Base-by-base conservation (phyloP, 1,140 invertebrate genomes). In the Megalonaias nervosa region DNA sequence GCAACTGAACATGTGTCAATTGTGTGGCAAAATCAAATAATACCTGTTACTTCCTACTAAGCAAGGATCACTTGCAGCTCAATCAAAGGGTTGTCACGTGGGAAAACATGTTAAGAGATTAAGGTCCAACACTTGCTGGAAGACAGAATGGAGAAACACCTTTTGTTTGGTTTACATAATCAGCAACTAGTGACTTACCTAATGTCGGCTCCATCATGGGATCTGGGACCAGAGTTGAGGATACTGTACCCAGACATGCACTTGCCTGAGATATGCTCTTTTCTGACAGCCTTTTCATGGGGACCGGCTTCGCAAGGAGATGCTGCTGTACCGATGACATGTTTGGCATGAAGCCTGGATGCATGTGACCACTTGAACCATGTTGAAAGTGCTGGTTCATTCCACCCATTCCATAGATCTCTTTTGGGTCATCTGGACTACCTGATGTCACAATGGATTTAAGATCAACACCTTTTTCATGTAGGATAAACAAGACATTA, bases 211-310 rank as follows among this genome's bases (percentile, higher is more conserved):
- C 38, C 38, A 48, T 48, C 38, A 48, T 48, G 38, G 38, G 6
- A 19, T 59, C 56, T 61, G 21, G 31, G n/a, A 59, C 38, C 38
- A 17, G 55, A n/a, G 58, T 59, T 59, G 48, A 74, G 21, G 26
- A 61, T 70, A 21, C 67, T 48, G 71, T 71, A 57, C 68, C 71
- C 19, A 79, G 26, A 38, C 67, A 58, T 3, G 77, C 71, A n/a
- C 81, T 48, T n/a, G 77, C 70, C 57, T 82, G 81, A 3, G 67
- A 62, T n/a, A 86, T 80, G n/a, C 83, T 71, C 72, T 84, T 84
- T 48, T 86, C 85, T 64, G 85, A 84, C 17, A 83, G 61, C 62
- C 83, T 62, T 74, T 81, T 80, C 81, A 86, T 83, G n/a, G 84
- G 81, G 16, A 86, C 81, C 31, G 84, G 84, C 72, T 86, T 86